Percentiles rank a stretch among this genome's conserved stretches.
Conservation (phyloP, 2,113 vertebrate species). For the Microtus ochrogaster region DNA sequence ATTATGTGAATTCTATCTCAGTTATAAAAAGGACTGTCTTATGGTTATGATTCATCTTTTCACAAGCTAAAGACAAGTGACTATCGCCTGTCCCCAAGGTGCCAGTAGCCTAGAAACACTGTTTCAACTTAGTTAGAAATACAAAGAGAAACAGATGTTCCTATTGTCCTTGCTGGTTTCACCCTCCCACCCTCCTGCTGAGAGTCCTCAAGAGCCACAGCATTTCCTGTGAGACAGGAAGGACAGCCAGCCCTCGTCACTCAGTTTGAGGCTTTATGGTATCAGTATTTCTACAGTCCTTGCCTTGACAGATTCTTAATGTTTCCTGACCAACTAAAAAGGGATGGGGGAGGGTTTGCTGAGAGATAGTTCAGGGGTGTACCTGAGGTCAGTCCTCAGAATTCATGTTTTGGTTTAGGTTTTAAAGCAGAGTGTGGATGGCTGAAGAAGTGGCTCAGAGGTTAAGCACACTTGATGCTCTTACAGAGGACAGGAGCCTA, state of each 20-base stretch:
- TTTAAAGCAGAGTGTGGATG: background rate
- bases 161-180: background rate
- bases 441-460: background rate
- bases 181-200: background rate
- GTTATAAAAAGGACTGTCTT: background rate
- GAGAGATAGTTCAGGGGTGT: background rate
- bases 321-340: background rate
- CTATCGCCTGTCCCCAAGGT: background rate
- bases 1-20: background rate
- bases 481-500: background rate
- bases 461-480: background rate
- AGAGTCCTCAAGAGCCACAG: background rate
- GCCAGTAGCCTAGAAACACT: conserved; percentile 4
- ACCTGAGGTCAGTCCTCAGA: background rate
- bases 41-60: conserved; percentile 18
- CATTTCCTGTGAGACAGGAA: background rate
- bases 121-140: conserved; percentile 26
- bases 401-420: no score
- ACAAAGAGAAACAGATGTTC: background rate
- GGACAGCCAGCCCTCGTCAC: background rate
- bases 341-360: background rate
- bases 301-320: background rate
- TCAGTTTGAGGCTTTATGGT: background rate
- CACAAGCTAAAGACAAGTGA: background rate
- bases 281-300: background rate